These are phyloP conservation scores for Thaumatotibia leucotreta DNA, from an alignment of 1,140 invertebrate species.

Conservation along the genomic window DNA sequence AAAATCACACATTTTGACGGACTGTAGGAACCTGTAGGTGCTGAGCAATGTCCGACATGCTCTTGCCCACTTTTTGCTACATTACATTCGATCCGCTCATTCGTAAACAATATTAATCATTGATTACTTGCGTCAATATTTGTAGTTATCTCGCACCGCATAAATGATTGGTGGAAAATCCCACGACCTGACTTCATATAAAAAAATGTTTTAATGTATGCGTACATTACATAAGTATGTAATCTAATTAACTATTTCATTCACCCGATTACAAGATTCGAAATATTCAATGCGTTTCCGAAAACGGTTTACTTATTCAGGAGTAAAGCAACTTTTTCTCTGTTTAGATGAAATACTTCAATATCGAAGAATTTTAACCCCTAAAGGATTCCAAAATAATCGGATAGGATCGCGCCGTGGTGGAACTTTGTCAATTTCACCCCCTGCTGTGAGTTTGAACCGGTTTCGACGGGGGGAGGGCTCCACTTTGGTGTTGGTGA, in stretches of 20 bases:
- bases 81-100: neutral
- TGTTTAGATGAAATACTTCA: neutral
- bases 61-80: neutral
- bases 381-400: conserved; percentile 61
- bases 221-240: neutral
- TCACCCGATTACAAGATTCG: neutral
- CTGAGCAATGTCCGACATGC: too few species aligned
- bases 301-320: neutral
- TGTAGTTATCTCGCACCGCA: neutral
- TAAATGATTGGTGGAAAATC: neutral
- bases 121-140: neutral
- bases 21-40: too few species aligned
- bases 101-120: neutral
- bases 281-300: neutral
- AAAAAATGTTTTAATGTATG: neutral
- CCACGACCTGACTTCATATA: neutral
- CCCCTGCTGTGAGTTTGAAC: conserved; percentile 46
- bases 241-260: neutral
- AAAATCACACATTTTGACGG: too few species aligned
- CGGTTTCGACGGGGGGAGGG: conserved; percentile 37
- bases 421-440: conserved; percentile 61
- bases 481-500: conserved; percentile 56
- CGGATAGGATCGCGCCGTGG: conserved; percentile 47
- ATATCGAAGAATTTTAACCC: conserved; percentile 50
- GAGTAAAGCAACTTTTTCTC: neutral